Evolutionary conservation across 2,888 invertebrate genomes (phyloP).

Genomic region (Trissolcus brochymenae): DNA sequence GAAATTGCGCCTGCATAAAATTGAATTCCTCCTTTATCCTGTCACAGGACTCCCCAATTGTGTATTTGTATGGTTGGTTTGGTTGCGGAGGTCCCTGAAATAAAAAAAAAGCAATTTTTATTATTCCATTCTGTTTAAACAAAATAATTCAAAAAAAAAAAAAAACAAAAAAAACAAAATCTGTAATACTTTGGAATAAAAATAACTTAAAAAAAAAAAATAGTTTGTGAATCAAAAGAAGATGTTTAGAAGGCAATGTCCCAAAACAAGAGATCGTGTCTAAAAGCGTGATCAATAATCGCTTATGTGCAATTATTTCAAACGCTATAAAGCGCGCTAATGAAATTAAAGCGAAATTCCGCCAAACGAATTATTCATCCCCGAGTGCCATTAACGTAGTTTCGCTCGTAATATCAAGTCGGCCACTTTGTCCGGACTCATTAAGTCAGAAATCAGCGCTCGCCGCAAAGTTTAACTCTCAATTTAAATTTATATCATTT

Average conservation of each 20-base stretch:
- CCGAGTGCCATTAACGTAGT: constrained; percentile 11
- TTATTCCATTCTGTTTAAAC: background rate
- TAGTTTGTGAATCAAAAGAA: no score
- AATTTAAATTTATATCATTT: background rate
- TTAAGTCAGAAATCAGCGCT: constrained; percentile 1
- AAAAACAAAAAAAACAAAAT: no score
- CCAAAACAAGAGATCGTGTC: constrained; percentile 21
- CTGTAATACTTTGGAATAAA: no score
- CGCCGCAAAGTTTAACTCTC: background rate
- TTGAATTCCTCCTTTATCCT: constrained; percentile 97
- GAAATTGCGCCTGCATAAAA: constrained; percentile 96
- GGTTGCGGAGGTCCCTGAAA: constrained; percentile 90
- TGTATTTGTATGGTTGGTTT: constrained; percentile 95
- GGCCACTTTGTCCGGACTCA: constrained; percentile 17
- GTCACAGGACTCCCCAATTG: constrained; percentile 94
- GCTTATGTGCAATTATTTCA: constrained; percentile 36
- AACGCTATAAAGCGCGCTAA: constrained; percentile 26
- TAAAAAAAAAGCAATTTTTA: constrained; percentile 60
- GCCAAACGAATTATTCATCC: constrained; percentile 1
- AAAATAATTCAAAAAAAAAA: no score
- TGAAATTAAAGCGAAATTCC: constrained; percentile 23
- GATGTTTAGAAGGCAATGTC: background rate
- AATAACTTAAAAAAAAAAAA: no score
- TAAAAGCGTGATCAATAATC: constrained; percentile 33
- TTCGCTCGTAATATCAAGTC: constrained; percentile 12